phyloP scores from a whole-genome alignment of 2,797 vertebrate genomes.

The Hoplostethus atlanticus region DNA sequence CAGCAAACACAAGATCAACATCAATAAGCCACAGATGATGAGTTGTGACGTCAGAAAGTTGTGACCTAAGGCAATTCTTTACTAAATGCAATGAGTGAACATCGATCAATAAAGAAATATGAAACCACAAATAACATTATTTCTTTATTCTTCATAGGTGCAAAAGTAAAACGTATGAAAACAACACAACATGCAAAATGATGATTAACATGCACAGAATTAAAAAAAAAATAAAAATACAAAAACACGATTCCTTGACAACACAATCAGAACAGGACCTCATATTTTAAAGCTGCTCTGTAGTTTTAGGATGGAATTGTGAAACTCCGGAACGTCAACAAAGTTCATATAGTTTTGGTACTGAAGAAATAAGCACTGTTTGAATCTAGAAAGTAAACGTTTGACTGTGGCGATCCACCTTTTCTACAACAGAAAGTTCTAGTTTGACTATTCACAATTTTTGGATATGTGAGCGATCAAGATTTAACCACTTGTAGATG shows the following conservation, averaged over 20 bases:
- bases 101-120: conserved; percentile 40
- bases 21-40: not conserved
- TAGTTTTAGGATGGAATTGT: conserved; percentile 3
- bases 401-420: too few relatives aligned
- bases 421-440: too few relatives aligned
- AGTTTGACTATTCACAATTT: too few relatives aligned
- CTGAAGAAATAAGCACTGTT: not conserved
- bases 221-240: not conserved
- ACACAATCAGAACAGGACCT: conserved; percentile 21
- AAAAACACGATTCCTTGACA: not conserved
- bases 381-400: too few relatives aligned
- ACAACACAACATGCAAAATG: conserved; percentile 57
- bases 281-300: conserved; percentile 1
- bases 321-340: not conserved
- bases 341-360: conserved; percentile 9
- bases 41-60: not conserved
- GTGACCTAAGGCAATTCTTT: not conserved
- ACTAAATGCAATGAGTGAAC: conserved; percentile 25
- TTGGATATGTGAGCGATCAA: too few relatives aligned
- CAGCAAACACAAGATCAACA: not conserved
- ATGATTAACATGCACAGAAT: conserved; percentile 43
- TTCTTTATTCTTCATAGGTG: conserved; percentile 57
- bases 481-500: conserved; percentile 19
- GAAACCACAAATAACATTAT: conserved; percentile 35
- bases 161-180: conserved; percentile 34